Percentiles rank a stretch among this genome's conserved stretches.
phyloP scores from a whole-genome alignment of 2,113 vertebrate genomes.

The Mohoua ochrocephala region DNA sequence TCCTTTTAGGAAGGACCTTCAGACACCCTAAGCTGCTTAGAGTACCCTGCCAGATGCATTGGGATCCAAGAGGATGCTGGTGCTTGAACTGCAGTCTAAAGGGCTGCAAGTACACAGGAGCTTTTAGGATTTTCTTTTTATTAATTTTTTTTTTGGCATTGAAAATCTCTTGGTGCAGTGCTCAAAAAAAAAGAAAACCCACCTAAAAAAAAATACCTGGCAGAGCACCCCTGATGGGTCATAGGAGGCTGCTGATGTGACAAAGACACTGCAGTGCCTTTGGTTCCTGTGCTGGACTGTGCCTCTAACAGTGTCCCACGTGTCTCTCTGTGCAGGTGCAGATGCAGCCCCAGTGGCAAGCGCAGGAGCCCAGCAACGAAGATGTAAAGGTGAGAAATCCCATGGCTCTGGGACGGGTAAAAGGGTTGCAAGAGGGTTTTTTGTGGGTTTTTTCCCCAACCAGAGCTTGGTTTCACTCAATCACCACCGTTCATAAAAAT shows the following conservation, averaged over 20 bases:
- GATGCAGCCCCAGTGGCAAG: slow-evolving; percentile 34
- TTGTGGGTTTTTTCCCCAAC: background rate
- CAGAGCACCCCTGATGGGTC: background rate
- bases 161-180: background rate
- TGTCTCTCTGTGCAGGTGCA: slow-evolving; percentile 21
- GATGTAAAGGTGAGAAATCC: background rate
- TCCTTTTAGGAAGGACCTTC: background rate
- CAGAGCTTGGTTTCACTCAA: background rate
- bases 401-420: background rate
- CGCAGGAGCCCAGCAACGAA: background rate
- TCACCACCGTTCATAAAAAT: background rate
- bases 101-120: background rate
- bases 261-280: background rate
- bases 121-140: background rate
- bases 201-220: background rate
- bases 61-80: background rate
- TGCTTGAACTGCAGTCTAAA: background rate
- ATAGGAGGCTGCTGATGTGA: background rate
- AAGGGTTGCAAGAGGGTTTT: background rate
- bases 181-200: background rate
- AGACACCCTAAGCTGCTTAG: background rate
- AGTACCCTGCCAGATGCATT: background rate
- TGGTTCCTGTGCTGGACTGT: background rate
- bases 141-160: background rate
- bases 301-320: background rate